Evolutionary conservation across 2,797 vertebrate genomes (phyloP).

Genomic region (Myiotriccus ornatus): DNA sequence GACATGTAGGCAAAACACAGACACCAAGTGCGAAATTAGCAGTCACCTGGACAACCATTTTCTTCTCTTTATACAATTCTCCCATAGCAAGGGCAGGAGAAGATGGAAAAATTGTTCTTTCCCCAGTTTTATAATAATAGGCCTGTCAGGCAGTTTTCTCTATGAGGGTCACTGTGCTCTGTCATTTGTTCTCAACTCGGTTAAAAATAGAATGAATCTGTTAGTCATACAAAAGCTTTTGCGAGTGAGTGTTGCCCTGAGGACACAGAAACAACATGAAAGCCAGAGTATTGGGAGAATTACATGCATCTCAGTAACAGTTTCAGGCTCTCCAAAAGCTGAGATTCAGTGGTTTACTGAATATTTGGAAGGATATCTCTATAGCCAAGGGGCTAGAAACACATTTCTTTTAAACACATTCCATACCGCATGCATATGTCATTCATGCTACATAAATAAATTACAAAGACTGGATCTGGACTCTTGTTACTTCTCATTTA

Average conservation of each 20-base stretch:
- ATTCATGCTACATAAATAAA: background rate
- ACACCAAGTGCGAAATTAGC: background rate
- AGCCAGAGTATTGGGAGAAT: background rate
- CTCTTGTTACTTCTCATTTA: background rate
- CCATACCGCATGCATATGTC: background rate
- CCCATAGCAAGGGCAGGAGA: background rate
- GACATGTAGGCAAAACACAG: background rate
- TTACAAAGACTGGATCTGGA: background rate
- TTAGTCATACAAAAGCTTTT: slow-evolving; percentile 12
- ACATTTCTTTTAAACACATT: background rate
- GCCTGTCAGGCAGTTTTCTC: background rate
- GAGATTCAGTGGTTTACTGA: background rate
- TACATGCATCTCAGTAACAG: background rate
- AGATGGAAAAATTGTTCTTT: background rate
- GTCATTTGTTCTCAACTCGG: background rate
- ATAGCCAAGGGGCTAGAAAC: background rate
- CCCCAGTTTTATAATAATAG: background rate
- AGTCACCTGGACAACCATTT: background rate
- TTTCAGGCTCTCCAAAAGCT: background rate
- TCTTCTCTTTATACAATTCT: background rate
- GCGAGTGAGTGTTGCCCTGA: background rate
- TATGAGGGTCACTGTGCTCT: background rate
- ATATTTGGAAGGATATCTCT: background rate
- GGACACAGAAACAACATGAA: slow-evolving; percentile 32
- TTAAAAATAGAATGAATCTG: slow-evolving; percentile 31